Conservation (phyloP, 2,888 invertebrate species). For the Cyclophora punctaria region DNA sequence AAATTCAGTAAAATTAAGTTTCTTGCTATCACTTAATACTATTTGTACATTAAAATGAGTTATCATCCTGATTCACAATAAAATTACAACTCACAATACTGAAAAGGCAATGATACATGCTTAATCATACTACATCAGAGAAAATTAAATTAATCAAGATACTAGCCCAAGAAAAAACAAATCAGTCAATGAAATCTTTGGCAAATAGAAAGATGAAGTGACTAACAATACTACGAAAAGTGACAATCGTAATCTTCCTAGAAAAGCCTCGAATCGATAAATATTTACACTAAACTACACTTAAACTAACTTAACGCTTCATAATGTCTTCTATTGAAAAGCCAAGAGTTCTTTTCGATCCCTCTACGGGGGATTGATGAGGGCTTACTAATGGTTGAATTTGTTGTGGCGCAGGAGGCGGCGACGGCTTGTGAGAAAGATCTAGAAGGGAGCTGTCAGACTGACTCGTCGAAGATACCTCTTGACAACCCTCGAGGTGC, state of each 20-base stretch:
- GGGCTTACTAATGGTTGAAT: constrained; percentile 41
- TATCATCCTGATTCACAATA: no score
- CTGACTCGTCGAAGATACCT: constrained; percentile 70
- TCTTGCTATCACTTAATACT: no score
- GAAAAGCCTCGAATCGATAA: constrained; percentile 16
- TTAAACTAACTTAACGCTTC: constrained; percentile 78
- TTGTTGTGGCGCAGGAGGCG: constrained; percentile 36
- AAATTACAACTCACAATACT: no score
- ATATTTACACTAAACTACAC: constrained; percentile 23
- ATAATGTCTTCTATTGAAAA: constrained; percentile 93
- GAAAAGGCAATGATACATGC: no score
- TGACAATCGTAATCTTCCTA: constrained; percentile 12
- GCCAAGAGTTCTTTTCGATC: constrained; percentile 74
- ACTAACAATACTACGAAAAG: constrained; percentile 8
- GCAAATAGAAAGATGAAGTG: constrained; percentile 17
- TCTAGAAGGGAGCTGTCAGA: constrained; percentile 69
- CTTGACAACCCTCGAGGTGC: constrained; percentile 68
- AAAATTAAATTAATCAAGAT: no score
- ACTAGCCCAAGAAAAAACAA: constrained; percentile 2
- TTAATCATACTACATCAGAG: no score
- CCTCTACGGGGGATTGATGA: constrained; percentile 54
- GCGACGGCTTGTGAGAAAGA: constrained; percentile 72
- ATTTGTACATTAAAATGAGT: no score
- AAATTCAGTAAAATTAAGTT: background rate
- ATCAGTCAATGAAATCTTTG: constrained; percentile 24